phyloP scores from a whole-genome alignment of 2,797 vertebrate genomes.

The Geotrypetes seraphini region DNA sequence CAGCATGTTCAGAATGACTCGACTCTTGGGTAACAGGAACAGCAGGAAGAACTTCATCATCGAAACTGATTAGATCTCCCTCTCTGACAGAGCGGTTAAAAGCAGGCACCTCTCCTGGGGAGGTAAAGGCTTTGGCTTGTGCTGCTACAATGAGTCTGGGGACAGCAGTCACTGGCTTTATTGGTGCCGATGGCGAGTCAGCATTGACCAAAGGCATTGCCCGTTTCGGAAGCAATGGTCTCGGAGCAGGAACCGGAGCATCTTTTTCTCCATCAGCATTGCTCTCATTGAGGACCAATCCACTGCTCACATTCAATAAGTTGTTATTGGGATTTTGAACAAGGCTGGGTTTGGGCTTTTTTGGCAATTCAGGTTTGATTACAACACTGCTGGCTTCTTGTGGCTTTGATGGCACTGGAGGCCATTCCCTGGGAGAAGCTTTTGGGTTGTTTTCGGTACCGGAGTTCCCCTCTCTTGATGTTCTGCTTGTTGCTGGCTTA shows the following conservation, averaged over 20 bases:
- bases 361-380: constrained; percentile 63
- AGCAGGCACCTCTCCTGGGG: constrained; percentile 36
- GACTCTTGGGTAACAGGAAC: constrained; percentile 26
- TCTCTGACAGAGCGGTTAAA: constrained; percentile 22
- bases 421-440: constrained; percentile 30
- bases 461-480: constrained; percentile 55
- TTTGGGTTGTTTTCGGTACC: constrained; percentile 40
- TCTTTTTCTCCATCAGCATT: constrained; percentile 34
- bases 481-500: constrained; percentile 47
- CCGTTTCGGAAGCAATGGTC: constrained; percentile 61
- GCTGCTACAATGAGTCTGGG: constrained; percentile 42
- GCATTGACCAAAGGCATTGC: constrained; percentile 34
- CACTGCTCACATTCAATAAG: constrained; percentile 31
- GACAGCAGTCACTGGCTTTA: constrained; percentile 28
- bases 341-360: constrained; percentile 56
- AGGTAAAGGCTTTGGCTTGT: constrained; percentile 44
- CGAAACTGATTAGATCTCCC: constrained; percentile 72
- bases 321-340: constrained; percentile 38
- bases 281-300: constrained; percentile 18
- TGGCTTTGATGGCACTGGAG: constrained; percentile 8
- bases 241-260: constrained; percentile 42
- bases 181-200: constrained; percentile 29
- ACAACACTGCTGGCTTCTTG: constrained; percentile 22
- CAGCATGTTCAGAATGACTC: constrained; percentile 26
- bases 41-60: constrained; percentile 62